Conservation (phyloP, 2,113 vertebrate species). For the Romanogobio albipinnatus region DNA sequence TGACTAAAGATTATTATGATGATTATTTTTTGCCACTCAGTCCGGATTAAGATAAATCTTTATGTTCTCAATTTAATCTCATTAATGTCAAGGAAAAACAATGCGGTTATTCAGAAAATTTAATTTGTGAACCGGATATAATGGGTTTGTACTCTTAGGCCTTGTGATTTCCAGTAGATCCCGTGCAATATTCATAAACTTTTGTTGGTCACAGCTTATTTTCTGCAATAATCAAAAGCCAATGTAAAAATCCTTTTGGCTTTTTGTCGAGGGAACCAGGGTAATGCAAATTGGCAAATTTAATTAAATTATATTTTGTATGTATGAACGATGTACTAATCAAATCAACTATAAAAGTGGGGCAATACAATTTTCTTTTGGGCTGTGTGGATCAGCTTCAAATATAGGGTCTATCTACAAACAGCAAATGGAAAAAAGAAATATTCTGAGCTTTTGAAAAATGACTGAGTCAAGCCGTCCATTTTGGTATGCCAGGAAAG, state of each 20-base stretch:
- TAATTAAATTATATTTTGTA: neutral
- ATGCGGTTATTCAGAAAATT: neutral
- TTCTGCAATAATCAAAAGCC: neutral
- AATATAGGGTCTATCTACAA: slow-evolving; percentile 40
- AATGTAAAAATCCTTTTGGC: neutral
- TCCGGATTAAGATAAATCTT: neutral
- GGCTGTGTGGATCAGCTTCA: neutral
- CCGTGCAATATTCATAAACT: no score
- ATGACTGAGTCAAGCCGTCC: slow-evolving; percentile 46
- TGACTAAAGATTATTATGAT: no score
- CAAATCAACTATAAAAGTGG: neutral
- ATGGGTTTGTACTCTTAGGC: neutral
- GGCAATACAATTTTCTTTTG: neutral
- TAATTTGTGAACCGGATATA: neutral
- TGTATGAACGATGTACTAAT: neutral
- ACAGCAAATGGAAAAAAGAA: slow-evolving; percentile 32
- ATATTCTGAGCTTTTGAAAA: slow-evolving; percentile 34
- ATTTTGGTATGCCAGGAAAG: slow-evolving; percentile 45
- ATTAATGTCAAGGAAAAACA: neutral
- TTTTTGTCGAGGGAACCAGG: neutral
- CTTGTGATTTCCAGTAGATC: neutral
- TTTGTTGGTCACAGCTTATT: neutral
- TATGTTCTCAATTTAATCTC: neutral
- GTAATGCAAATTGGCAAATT: neutral
- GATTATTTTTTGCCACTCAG: no score